These are phyloP conservation scores for Sternarchorhynchus goeldii DNA, from an alignment of 2,797 vertebrate genomes.

Conservation along the genomic window DNA sequence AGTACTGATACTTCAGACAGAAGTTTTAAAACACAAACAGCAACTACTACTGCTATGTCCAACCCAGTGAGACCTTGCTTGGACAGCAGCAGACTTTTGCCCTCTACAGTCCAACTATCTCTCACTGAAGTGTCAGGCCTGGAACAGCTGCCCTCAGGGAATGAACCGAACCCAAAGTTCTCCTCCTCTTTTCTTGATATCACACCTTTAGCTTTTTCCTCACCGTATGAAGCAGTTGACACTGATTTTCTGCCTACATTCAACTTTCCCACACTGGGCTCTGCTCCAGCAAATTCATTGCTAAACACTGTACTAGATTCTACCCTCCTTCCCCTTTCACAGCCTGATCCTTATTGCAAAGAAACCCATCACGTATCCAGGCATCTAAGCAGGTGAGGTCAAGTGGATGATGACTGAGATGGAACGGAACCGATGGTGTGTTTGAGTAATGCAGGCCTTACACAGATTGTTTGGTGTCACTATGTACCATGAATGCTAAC, in stretches of 20 bases:
- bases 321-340: conserved; percentile 59
- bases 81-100: conserved; percentile 11
- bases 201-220: conserved; percentile 75
- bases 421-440: not conserved
- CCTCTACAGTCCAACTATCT: conserved; percentile 1
- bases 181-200: conserved; percentile 34
- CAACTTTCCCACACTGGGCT: conserved; percentile 63
- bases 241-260: conserved; percentile 62
- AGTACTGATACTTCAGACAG: conserved; percentile 12
- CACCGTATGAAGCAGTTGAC: conserved; percentile 74
- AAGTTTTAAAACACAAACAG: conserved; percentile 4
- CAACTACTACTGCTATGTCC: not conserved
- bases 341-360: conserved; percentile 73
- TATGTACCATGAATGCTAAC: not conserved
- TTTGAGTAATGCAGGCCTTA: conserved; percentile 12
- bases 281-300: conserved; percentile 61
- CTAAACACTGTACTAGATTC: conserved; percentile 55
- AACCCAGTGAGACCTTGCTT: conserved; percentile 16
- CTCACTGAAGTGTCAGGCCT: conserved; percentile 6
- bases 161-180: conserved; percentile 20
- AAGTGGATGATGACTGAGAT: conserved; percentile 10
- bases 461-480: conserved; percentile 17
- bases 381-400: conserved; percentile 81
- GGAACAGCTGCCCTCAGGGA: conserved; percentile 10
- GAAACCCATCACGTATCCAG: conserved; percentile 79